Evolutionary conservation across 2,888 invertebrate species (phyloP).

Genomic region (Heliconius charithonia): DNA sequence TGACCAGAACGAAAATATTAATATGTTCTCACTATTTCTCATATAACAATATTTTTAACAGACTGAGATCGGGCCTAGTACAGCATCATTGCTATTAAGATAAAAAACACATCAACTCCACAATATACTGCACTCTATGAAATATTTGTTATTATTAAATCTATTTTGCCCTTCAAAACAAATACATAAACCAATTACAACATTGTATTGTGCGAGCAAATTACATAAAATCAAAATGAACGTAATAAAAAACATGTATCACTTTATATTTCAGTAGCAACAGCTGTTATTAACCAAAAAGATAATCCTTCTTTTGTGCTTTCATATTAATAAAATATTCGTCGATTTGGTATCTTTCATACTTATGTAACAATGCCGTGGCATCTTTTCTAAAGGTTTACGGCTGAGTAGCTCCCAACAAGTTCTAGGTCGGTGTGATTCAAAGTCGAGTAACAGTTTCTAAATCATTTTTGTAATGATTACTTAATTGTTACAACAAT

Average conservation of each 20-base stretch:
- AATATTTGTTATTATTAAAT: conserved; percentile 11
- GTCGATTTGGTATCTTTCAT: conserved; percentile 74
- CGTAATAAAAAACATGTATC: conserved; percentile 32
- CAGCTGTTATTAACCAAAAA: conserved; percentile 72
- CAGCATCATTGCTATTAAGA: background rate
- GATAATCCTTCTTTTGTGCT: conserved; percentile 81
- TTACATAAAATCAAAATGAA: conserved; percentile 33
- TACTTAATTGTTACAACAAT: conserved; percentile 33
- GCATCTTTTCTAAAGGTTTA: conserved; percentile 72
- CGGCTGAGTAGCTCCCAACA: conserved; percentile 71
- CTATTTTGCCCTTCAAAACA: background rate
- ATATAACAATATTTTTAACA: too few species aligned
- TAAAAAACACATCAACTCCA: background rate
- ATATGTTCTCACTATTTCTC: too few species aligned
- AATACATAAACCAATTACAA: conserved; percentile 22
- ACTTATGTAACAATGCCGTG: conserved; percentile 73
- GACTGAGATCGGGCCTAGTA: too few species aligned
- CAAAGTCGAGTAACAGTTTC: conserved; percentile 38
- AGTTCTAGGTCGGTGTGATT: conserved; percentile 56
- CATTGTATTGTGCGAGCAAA: conserved; percentile 16
- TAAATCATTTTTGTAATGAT: conserved; percentile 29
- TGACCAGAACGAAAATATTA: too few species aligned
- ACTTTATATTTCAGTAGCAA: conserved; percentile 60
- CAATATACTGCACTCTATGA: background rate
- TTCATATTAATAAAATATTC: conserved; percentile 82